Evolutionary conservation across 2,888 invertebrate genomes (phyloP).

Genomic region (Ornithoptera alexandrae): DNA sequence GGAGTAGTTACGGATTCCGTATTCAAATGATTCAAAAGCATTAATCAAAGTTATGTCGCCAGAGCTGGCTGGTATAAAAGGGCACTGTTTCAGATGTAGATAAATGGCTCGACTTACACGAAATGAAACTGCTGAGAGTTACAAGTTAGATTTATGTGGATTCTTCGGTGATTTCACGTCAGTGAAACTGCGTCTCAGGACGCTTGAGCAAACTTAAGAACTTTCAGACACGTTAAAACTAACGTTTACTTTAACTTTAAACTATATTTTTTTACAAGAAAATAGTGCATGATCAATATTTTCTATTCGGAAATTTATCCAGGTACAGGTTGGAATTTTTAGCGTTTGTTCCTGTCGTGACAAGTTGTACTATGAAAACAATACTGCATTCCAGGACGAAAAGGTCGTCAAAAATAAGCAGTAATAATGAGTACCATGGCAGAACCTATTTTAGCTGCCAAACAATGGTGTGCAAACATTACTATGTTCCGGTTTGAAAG

Average conservation of each 20-base stretch:
- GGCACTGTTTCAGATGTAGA: conserved; percentile 17
- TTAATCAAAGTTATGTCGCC: conserved; percentile 4
- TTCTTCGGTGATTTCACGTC: background rate
- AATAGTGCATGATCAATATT: too few species aligned
- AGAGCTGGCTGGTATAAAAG: conserved; percentile 1
- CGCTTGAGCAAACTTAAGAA: background rate
- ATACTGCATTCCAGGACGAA: too few species aligned
- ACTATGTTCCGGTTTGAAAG: too few species aligned
- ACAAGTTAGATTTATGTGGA: conserved; percentile 18
- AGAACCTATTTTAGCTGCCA: too few species aligned
- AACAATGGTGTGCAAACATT: too few species aligned
- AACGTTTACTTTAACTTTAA: background rate
- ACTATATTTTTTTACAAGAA: background rate
- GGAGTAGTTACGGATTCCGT: background rate
- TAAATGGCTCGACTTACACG: conserved; percentile 10
- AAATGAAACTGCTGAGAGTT: conserved; percentile 15
- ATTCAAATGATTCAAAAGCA: conserved; percentile 1
- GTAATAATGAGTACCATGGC: too few species aligned
- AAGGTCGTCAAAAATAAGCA: too few species aligned
- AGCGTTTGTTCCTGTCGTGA: too few species aligned
- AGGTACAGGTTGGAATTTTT: too few species aligned
- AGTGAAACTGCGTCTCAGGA: background rate
- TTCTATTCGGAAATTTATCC: too few species aligned
- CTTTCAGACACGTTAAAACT: background rate
- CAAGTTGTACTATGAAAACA: too few species aligned